phyloP scores from a whole-genome alignment of 2,888 invertebrate species.

The Hypercompe scribonia region DNA sequence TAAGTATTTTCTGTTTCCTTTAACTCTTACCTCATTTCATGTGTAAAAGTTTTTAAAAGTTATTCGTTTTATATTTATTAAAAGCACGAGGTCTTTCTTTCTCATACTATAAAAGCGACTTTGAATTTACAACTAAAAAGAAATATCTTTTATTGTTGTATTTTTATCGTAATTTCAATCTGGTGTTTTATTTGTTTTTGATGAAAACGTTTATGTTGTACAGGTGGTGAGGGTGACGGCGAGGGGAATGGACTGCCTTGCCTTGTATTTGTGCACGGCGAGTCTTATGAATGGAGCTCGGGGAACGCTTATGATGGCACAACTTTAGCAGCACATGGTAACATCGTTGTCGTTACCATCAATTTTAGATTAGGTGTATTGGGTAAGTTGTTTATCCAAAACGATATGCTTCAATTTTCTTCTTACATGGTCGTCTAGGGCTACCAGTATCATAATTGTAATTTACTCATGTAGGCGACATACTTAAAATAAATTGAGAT shows the following conservation, averaged over 20 bases:
- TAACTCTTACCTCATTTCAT: not conserved
- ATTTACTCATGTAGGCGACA: not conserved
- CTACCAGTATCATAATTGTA: not conserved
- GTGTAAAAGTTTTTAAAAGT: not conserved
- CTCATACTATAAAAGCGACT: slow-evolving; percentile 16
- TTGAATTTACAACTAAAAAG: slow-evolving; percentile 20
- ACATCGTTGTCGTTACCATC: slow-evolving; percentile 95
- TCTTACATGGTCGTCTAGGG: too few species aligned
- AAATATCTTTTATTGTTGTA: slow-evolving; percentile 7
- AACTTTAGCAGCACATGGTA: slow-evolving; percentile 96
- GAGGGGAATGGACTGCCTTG: slow-evolving; percentile 90
- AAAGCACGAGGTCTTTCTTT: slow-evolving; percentile 4
- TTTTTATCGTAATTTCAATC: slow-evolving; percentile 27
- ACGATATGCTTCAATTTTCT: not conserved
- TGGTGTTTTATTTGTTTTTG: slow-evolving; percentile 21
- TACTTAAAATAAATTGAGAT: not conserved
- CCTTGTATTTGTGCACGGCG: slow-evolving; percentile 96
- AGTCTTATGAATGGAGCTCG: slow-evolving; percentile 98
- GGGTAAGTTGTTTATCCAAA: slow-evolving; percentile 85
- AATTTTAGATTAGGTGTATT: slow-evolving; percentile 96
- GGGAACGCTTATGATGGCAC: slow-evolving; percentile 99
- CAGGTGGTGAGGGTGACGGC: slow-evolving; percentile 71
- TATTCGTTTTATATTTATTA: slow-evolving; percentile 15
- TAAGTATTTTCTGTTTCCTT: slow-evolving; percentile 1
- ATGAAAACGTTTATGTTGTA: slow-evolving; percentile 20